Evolutionary conservation across 1,140 invertebrate genomes (phyloP).

Genomic region (Atta colombica): DNA sequence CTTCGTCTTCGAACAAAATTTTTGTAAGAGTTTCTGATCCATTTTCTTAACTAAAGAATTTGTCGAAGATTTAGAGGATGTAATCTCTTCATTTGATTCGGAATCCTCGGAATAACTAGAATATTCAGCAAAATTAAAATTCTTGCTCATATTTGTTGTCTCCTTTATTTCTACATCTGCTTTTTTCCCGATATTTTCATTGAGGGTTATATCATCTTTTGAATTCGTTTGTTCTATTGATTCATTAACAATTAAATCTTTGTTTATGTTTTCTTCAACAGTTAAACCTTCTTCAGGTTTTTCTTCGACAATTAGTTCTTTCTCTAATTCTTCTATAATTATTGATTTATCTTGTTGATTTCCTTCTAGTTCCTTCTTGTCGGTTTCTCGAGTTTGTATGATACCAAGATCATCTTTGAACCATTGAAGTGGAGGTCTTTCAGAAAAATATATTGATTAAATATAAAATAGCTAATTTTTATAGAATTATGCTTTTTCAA

Average conservation of each 20-base stretch:
- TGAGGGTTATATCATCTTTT: neutral
- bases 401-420: conserved; percentile 69
- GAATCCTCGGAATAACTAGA: conserved; percentile 71
- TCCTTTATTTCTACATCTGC: neutral
- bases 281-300: neutral
- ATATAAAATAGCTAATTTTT: neutral
- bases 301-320: conserved; percentile 8
- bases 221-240: neutral
- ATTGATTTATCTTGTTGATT: neutral
- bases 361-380: neutral
- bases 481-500: neutral
- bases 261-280: neutral
- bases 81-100: conserved; percentile 68
- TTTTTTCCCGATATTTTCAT: neutral
- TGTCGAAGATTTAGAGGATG: neutral
- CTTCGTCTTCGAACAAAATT: conserved; percentile 52
- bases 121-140: conserved; percentile 20
- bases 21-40: conserved; percentile 31
- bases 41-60: neutral
- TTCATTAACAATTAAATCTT: conserved; percentile 9
- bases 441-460: conserved; percentile 23
- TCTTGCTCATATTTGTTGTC: neutral
- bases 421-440: conserved; percentile 78
- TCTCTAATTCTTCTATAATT: neutral
- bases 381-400: conserved; percentile 22